Evolutionary conservation across 2,113 vertebrate species (phyloP), one percentile per base, ranked within the genome.

Genomic region (Sebastes schlegelii): DNA sequence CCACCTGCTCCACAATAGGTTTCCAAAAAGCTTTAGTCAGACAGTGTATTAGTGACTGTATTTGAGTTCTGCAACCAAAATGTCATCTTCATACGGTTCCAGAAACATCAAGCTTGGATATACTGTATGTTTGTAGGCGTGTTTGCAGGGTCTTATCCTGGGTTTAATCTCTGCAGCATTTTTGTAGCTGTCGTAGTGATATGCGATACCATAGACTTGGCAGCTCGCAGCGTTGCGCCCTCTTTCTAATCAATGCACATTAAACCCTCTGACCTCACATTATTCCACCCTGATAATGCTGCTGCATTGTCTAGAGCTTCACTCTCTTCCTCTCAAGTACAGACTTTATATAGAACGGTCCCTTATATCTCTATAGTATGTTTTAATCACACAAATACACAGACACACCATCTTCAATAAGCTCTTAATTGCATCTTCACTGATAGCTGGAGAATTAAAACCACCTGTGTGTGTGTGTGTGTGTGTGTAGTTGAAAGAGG

Each of bases 131-230:
- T 19, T 66, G 45, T 19, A 9, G 13, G 61, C 17, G 14, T 40
- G 1, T 42, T 17, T 42, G 6, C 60, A 42, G 14, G n/a, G 61
- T 6, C 42, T 17, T 66, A n/a, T 57, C 60, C 63, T 4, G 21
- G 13, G 16, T 74, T 75, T 80, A 58, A 75, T 83, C 73, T 79
- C 73, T 89, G 83, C 80, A 87, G 82, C 69, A 78, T 26, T 85
- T 82, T 74, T 88, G 54, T 67, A 80, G 82, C 87, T 74, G 64
- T 75, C 61, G 61, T 19, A 10, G 57, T 80, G 89, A 85, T 83
- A 87, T 81, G 68, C 0, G 17, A 87, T 83, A 86, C 74, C 40
- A 42, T 42, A 69, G 81, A 73, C 66, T 49, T 82, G 77, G 83
- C 74, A 82, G 83, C 73, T 76, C 46, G 10, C 72, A 57, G 49